Evolutionary conservation across 2,888 invertebrate species (phyloP).

Genomic region (Pycnomerus fuliginosus): DNA sequence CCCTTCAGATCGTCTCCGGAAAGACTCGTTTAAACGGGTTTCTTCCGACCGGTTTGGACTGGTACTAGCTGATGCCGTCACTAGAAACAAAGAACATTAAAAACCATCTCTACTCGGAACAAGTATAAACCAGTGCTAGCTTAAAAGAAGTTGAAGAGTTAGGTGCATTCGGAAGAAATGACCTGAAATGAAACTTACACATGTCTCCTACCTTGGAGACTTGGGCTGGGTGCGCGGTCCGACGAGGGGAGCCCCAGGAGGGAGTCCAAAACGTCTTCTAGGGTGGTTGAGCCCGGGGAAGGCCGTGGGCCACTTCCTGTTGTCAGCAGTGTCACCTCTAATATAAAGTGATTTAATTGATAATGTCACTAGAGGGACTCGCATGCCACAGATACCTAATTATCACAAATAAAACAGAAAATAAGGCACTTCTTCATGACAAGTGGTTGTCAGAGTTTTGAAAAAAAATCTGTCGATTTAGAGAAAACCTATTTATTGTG

Average conservation of each 20-base stretch:
- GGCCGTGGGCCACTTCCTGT: constrained; percentile 60
- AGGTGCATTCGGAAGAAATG: constrained; percentile 26
- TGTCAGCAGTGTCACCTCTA: constrained; percentile 50
- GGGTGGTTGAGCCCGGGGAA: constrained; percentile 79
- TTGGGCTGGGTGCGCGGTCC: constrained; percentile 74
- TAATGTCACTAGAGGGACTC: no score
- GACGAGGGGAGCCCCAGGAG: constrained; percentile 82
- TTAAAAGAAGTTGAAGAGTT: not conserved
- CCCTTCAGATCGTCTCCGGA: constrained; percentile 66
- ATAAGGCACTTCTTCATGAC: no score
- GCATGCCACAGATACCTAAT: no score
- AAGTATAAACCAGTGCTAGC: not conserved
- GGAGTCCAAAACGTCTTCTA: constrained; percentile 92
- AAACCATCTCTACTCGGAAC: not conserved
- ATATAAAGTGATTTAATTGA: no score
- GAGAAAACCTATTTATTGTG: no score
- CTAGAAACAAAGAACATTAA: constrained; percentile 38
- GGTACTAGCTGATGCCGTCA: constrained; percentile 55
- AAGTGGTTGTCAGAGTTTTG: no score
- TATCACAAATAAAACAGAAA: no score
- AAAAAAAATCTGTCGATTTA: no score
- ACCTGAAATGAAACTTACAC: constrained; percentile 72
- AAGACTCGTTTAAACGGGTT: constrained; percentile 42
- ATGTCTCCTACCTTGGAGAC: constrained; percentile 70
- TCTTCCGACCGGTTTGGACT: constrained; percentile 44